Conservation (phyloP, 2,797 vertebrate genomes). For the Muscicapa striata region DNA sequence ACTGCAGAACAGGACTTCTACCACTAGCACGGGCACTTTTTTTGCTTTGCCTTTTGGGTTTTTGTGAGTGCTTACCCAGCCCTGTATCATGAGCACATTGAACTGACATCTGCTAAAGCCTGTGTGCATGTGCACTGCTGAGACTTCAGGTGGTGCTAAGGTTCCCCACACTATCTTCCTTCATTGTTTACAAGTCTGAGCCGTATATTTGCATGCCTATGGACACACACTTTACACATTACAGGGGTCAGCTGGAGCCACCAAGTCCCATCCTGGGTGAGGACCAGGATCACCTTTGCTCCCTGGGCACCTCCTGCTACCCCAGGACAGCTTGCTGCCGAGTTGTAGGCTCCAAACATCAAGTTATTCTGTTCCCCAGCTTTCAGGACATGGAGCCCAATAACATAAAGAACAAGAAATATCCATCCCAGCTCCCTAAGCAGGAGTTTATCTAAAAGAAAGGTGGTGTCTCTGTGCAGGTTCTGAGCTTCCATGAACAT, state of each 20-base stretch:
- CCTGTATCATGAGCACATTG: background rate
- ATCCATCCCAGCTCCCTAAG: background rate
- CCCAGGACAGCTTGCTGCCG: background rate
- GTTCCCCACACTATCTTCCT: background rate
- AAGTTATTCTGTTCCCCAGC: background rate
- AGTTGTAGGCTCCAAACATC: background rate
- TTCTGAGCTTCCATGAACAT: background rate
- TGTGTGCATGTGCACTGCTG: rapidly evolving
- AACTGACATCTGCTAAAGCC: background rate
- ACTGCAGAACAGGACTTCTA: background rate
- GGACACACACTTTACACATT: background rate
- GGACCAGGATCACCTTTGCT: background rate
- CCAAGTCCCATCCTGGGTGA: background rate
- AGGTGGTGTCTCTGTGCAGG: background rate
- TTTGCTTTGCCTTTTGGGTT: background rate
- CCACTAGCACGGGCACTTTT: rapidly evolving
- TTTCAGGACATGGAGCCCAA: background rate
- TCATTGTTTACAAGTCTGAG: background rate
- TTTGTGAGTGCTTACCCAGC: background rate
- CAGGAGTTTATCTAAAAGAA: background rate
- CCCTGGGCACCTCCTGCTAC: background rate
- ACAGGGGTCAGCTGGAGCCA: background rate
- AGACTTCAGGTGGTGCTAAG: background rate
- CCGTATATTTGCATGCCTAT: background rate
- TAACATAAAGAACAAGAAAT: background rate